Evolutionary conservation across 2,113 vertebrate species (phyloP), one percentile per base, ranked within the genome.

Genomic region (Malurus elegans): DNA sequence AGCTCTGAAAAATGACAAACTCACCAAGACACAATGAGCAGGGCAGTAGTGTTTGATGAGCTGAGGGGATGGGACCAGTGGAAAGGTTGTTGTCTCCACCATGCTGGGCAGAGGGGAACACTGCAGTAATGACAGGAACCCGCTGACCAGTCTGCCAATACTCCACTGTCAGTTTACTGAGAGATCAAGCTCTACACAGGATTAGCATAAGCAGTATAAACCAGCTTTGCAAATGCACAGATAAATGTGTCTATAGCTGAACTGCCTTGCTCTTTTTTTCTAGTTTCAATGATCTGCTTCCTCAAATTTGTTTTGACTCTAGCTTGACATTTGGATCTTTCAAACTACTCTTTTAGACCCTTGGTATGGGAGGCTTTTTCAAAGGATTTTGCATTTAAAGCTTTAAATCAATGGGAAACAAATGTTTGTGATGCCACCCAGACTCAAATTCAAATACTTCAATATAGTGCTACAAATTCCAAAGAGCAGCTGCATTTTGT

Each of bases 381-480:
- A 90, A 93, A 93, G 8, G 10, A 66, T 62, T 91, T 81, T 79
- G 16, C 47, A 64, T 96, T 82, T 82, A 74, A 86, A 88, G 13
- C 9, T 65, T 82, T 61, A 88, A 87, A 75, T 79, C 62, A 79
- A n/a, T 65, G n/a, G 28, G 45, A 93, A 90, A 45, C 29, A 84
- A 90, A 87, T 29, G 16, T 54, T 53, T 69, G 47, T 64, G 34
- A 65, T 79, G 50, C 16, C 54, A 79, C 14, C 23, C 42, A 65
- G 44, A 61, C 17, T 50, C 65, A 72, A 73, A 91, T 90, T 87
- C 19, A 87, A 73, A 65, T 73, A 24, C 4, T 90, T 65, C 57
- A 53, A 28, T 62, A 57, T 10, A 80, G 25, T 44, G 21, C 56
- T 92, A 67, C 42, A 70, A 94, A 95, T 90, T 90, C 50, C 45